Conservation (phyloP, 2,888 invertebrate species). For the Synanthedon tipuliformis region DNA sequence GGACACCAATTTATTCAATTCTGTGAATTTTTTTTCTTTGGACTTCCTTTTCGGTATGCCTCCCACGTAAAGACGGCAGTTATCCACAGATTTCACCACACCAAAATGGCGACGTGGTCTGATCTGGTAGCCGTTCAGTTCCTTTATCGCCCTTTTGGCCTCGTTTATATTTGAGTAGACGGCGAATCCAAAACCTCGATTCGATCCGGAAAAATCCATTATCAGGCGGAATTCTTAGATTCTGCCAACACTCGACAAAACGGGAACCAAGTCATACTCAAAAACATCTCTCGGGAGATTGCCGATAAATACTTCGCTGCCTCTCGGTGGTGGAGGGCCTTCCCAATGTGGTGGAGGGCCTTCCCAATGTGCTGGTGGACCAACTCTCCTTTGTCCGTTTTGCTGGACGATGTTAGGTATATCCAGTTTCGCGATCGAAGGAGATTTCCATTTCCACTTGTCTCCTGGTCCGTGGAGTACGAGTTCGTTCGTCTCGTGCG, state of each 20-base stretch:
- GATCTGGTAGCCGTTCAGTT: too few species aligned
- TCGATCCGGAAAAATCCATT: slow-evolving; percentile 83
- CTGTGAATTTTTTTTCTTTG: too few species aligned
- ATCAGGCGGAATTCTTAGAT: slow-evolving; percentile 84
- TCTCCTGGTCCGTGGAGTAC: too few species aligned
- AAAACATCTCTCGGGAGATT: slow-evolving; percentile 81
- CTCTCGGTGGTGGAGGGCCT: slow-evolving; percentile 72
- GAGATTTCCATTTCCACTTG: too few species aligned
- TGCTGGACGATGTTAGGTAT: slow-evolving; percentile 76
- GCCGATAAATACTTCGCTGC: slow-evolving; percentile 84
- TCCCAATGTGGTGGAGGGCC: too few species aligned
- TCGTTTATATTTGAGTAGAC: slow-evolving; percentile 69
- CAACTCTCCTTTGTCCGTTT: slow-evolving; percentile 83
- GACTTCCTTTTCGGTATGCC: too few species aligned
- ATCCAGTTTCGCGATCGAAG: slow-evolving; percentile 63
- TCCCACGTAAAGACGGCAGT: too few species aligned
- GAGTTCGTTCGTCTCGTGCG: too few species aligned
- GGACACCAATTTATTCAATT: too few species aligned
- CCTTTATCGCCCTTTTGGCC: slow-evolving; percentile 74
- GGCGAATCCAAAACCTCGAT: slow-evolving; percentile 85
- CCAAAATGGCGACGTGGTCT: too few species aligned
- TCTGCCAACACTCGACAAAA: slow-evolving; percentile 74
- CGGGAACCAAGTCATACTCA: slow-evolving; percentile 82
- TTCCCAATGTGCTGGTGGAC: slow-evolving; percentile 71
- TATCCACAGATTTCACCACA: too few species aligned